Base-by-base conservation (phyloP, 2,797 vertebrate genomes). In the Gambelia wislizenii region DNA sequence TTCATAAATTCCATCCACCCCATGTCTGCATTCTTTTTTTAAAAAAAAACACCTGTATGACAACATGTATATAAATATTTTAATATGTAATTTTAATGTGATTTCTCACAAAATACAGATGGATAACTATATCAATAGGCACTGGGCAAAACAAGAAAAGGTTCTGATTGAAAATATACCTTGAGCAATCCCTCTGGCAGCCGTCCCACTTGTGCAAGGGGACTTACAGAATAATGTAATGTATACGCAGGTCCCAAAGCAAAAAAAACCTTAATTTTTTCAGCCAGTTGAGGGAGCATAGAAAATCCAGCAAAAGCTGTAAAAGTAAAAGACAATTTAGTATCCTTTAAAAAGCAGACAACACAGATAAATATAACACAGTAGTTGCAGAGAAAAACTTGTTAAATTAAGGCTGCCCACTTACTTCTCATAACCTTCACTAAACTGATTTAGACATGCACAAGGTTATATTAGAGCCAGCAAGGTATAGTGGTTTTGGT, bases 241-340 rank as follows among this genome's bases (percentile, higher is more conserved):
- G 97, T 98, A 0, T 97, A 97, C 1, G 98, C 97, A 2, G 98
- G 97, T 44, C 97, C 98, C 93, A 98, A 91, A 42, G 69, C 52
- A 82, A 87, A 87, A 61, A 87, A 59, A 12, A 87, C 27, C 70
- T 87, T 74, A 4, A 98, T 97, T 96, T 97, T 98, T 87, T 95
- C 96, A 75, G 98, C 97, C 70, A 98, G 91, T 30, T 97, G 95
- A 0, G 98, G 97, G 89, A 98, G 96, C 20, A 61, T 56, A 64
- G 81, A 88, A 84, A 88, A 67, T 69, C 4, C 81, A 64, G 69
- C 16, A 22, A 54, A 84, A 84, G 1, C 87, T 88, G 18, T 30
- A 13, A 39, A 59, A 33, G 30, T 42, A 52, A 1, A 72, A 64
- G 30, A 82, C 2, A 9, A 82, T 75, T 87, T 49, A 74, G 39